These are phyloP conservation scores for Carposina sasakii DNA, from an alignment of 1,140 invertebrate genomes.

Conservation along the genomic window DNA sequence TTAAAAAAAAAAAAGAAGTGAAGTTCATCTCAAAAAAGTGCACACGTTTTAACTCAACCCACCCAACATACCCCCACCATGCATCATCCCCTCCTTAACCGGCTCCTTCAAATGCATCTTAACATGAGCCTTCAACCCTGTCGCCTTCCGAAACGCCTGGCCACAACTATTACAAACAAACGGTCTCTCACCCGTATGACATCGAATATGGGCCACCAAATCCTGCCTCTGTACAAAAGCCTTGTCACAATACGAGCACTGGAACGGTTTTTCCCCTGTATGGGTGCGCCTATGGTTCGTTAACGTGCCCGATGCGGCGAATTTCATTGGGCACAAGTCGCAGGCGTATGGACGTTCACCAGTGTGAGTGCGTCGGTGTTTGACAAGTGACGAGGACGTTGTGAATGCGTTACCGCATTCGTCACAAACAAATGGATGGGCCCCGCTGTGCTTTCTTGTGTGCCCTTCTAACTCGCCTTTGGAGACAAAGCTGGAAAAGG, in stretches of 20 bases:
- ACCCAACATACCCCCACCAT: too few relatives aligned
- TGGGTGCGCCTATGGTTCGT: slow-evolving; percentile 80
- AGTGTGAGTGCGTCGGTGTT: slow-evolving; percentile 83
- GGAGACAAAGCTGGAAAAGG: slow-evolving; percentile 58
- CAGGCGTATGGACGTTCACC: slow-evolving; percentile 87
- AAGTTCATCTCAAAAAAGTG: too few relatives aligned
- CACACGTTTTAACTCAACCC: too few relatives aligned
- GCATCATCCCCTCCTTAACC: too few relatives aligned
- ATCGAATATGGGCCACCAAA: slow-evolving; percentile 80
- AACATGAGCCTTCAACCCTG: slow-evolving; percentile 77
- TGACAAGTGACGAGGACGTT: slow-evolving; percentile 80
- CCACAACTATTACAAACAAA: slow-evolving; percentile 89
- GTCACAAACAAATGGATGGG: slow-evolving; percentile 81
- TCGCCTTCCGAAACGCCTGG: slow-evolving; percentile 80
- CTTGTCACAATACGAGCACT: slow-evolving; percentile 59
- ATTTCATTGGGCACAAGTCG: slow-evolving; percentile 88
- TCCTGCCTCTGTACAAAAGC: slow-evolving; percentile 74
- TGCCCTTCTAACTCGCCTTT: slow-evolving; percentile 75
- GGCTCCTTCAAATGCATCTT: slow-evolving; percentile 71
- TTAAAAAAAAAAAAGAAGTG: too few relatives aligned
- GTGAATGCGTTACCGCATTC: slow-evolving; percentile 83
- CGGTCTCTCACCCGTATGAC: slow-evolving; percentile 87
- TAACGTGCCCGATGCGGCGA: slow-evolving; percentile 76
- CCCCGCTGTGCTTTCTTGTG: slow-evolving; percentile 76
- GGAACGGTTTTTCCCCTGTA: slow-evolving; percentile 80